Evolutionary conservation across 2,113 vertebrate species (phyloP).

Genomic region (Atlantisia rogersi): DNA sequence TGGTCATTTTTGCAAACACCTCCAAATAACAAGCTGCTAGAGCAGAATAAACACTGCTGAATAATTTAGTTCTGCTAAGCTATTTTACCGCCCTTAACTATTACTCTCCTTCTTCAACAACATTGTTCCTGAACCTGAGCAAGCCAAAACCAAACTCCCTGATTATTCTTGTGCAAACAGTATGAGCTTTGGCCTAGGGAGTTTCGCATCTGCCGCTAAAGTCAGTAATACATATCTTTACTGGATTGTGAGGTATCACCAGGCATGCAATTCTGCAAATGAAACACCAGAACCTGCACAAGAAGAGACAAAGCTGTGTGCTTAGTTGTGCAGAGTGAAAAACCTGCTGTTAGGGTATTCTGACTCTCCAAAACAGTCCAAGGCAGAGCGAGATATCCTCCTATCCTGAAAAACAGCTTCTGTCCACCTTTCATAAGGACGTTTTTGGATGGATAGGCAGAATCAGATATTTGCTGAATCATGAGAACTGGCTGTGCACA

Average conservation of each 20-base stretch:
- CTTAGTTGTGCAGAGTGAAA: background rate
- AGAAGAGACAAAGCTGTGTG: background rate
- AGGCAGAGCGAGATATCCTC: background rate
- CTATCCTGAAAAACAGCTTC: background rate
- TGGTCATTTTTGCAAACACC: background rate
- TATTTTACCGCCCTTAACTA: background rate
- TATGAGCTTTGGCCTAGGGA: background rate
- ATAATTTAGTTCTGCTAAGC: background rate
- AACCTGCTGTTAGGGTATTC: background rate
- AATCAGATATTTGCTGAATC: background rate
- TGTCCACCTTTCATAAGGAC: background rate
- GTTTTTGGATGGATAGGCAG: background rate
- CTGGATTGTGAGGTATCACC: background rate
- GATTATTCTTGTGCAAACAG: background rate
- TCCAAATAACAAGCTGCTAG: background rate
- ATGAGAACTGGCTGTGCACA: background rate
- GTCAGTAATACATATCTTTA: background rate
- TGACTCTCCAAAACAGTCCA: background rate
- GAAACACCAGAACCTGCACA: background rate
- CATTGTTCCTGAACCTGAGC: background rate
- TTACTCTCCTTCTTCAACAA: background rate
- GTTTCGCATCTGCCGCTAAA: background rate
- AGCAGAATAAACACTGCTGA: background rate
- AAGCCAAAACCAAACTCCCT: background rate
- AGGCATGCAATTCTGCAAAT: background rate